These are phyloP conservation scores for Andrena camellia DNA, from an alignment of 2,888 invertebrate species.

Conservation along the genomic window DNA sequence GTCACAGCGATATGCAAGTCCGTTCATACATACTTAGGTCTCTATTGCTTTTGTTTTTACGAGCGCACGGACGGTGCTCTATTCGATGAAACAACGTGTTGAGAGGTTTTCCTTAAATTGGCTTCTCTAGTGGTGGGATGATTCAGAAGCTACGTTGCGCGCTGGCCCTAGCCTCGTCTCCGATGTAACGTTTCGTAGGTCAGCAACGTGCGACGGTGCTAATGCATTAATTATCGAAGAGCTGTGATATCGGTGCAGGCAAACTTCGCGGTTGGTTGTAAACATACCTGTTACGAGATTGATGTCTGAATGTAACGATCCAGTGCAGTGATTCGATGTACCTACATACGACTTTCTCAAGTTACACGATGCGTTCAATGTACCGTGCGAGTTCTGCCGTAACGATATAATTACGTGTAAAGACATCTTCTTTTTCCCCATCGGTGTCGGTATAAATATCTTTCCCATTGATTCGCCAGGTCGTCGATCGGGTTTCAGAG, in stretches of 20 bases:
- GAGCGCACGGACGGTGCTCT: too few relatives aligned
- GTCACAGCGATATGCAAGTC: too few relatives aligned
- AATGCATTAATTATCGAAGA: slow-evolving; percentile 39
- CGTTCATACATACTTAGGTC: too few relatives aligned
- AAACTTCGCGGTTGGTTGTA: slow-evolving; percentile 18
- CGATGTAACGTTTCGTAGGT: slow-evolving; percentile 11
- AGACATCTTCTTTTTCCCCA: slow-evolving; percentile 9
- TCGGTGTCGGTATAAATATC: slow-evolving; percentile 10
- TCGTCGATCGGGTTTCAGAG: neutral
- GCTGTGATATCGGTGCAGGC: slow-evolving; percentile 3
- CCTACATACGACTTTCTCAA: slow-evolving; percentile 49
- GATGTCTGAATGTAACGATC: slow-evolving; percentile 46
- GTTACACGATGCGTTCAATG: slow-evolving; percentile 39
- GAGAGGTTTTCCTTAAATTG: neutral
- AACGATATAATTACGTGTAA: slow-evolving; percentile 48
- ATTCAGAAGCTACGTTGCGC: neutral
- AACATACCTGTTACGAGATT: slow-evolving; percentile 22
- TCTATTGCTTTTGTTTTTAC: too few relatives aligned
- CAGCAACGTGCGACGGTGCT: neutral
- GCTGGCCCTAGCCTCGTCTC: neutral
- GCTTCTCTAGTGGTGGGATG: slow-evolving; percentile 7
- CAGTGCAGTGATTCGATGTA: slow-evolving; percentile 15
- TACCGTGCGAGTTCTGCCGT: slow-evolving; percentile 2
- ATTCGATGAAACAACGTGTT: too few relatives aligned
- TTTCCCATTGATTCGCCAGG: slow-evolving; percentile 36